A percentile compares a stretch with the other conserved stretches of the same genome.
These are phyloP conservation scores for Eulemur rufifrons DNA, from an alignment of 2,113 vertebrate species.

Conservation along the genomic window DNA sequence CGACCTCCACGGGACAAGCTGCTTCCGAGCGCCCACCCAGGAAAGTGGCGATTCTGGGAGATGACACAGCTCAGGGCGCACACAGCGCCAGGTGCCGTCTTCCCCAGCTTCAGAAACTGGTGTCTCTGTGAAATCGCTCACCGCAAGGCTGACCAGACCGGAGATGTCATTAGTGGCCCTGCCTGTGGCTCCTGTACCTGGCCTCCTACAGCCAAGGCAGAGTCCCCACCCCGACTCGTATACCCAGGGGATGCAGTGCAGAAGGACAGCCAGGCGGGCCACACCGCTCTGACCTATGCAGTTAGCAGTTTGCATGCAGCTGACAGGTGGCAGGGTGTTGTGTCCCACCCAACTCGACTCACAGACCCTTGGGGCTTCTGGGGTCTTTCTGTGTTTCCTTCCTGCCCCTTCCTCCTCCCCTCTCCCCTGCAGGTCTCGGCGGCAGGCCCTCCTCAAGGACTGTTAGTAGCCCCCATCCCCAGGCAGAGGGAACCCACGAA, in stretches of 20 bases:
- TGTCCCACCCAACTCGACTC: neutral
- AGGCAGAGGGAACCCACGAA: neutral
- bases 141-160: neutral
- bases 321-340: neutral
- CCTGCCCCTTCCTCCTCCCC: neutral
- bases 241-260: neutral
- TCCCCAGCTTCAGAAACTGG: neutral
- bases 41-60: neutral
- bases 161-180: neutral
- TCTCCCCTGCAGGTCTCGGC: neutral
- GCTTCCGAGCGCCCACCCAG: neutral
- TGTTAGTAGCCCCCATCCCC: neutral
- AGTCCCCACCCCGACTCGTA: neutral
- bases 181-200: neutral
- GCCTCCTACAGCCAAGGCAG: neutral
- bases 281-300: neutral
- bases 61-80: neutral
- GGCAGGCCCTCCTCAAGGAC: neutral
- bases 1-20: neutral
- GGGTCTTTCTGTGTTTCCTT: neutral
- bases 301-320: neutral
- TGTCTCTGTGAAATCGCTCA: neutral
- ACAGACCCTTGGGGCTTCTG: neutral
- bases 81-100: neutral
- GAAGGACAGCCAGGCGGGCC: neutral